Base-by-base conservation (phyloP, 2,888 invertebrate genomes). In the Athalia rosae region DNA sequence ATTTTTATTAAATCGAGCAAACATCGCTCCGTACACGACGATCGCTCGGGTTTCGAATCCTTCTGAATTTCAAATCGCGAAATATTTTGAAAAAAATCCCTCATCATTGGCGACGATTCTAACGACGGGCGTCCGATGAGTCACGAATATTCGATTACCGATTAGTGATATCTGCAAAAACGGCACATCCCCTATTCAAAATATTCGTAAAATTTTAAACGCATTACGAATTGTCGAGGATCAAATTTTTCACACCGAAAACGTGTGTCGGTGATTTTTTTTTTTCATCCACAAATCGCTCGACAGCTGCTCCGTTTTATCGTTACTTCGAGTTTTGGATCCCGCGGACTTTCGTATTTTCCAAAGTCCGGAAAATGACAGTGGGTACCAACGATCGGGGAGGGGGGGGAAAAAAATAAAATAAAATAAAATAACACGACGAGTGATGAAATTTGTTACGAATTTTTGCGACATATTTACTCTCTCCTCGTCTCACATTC, bases 241-340 rank as follows among this genome's bases (percentile, higher is more conserved):
- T 28, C 28, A 28, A 28, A 28, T 0, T 28, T 28, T 28, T 28
- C 28, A 28, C 28, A 28, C 53, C 4, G 53, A 53, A 9, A n/a
- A 53, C 53, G 53, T 53, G 53, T n/a, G 53, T 53, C 53, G 11
- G 53, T 7, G 47, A 48, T 28, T 48, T 13, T 9, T 43, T 62
- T 9, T n/a, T 69, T 66, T 66, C 43, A 69, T 69, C 3, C 56
- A 53, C 56, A 53, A 50, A 69, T 69, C 41, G 69, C 69, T 43
- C 69, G 69, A 69, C 69, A 8, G 53, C 53, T 4, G n/a, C 9
- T 66, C 28, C 53, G 6, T 66, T 28, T 28, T 28, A 28, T 28
- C 28, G 28, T 28, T 28, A 28, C 61, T 9, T 53, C 7, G n/a
- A 53, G 53, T 53, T n/a, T 0, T 6, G 11, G 4, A 53, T 4